Evolutionary conservation across 2,113 vertebrate species (phyloP).

Genomic region (Butorides virescens): DNA sequence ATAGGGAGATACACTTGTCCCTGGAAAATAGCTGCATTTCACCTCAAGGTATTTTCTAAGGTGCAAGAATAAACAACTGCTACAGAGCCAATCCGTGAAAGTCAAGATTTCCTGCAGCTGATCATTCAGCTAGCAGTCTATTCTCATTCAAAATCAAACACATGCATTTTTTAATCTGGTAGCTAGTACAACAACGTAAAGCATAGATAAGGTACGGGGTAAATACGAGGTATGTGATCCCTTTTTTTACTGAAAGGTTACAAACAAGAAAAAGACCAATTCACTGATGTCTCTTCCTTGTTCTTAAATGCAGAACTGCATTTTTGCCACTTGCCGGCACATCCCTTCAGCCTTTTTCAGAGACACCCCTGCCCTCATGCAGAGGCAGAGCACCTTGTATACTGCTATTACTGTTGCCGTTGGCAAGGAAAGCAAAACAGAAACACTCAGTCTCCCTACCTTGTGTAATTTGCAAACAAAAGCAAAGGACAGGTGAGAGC

Average conservation of each 20-base stretch:
- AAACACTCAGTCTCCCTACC: background rate
- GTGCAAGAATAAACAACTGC: background rate
- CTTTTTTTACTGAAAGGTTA: background rate
- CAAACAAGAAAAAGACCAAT: background rate
- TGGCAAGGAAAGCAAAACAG: background rate
- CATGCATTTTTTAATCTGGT: background rate
- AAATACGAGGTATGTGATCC: background rate
- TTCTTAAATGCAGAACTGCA: background rate
- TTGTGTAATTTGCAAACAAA: background rate
- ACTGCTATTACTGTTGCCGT: background rate
- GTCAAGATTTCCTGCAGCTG: background rate
- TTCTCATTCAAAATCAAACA: background rate
- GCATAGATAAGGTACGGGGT: background rate
- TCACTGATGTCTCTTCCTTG: background rate
- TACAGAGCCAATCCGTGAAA: background rate
- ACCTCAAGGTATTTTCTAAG: background rate
- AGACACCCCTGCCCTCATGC: background rate
- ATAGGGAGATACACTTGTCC: background rate
- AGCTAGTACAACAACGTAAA: background rate
- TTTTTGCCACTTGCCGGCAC: background rate
- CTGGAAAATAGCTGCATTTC: background rate
- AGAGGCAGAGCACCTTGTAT: rapidly evolving
- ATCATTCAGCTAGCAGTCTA: background rate
- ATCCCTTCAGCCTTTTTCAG: background rate
- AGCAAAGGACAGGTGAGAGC: background rate